Conservation (phyloP, 2,888 invertebrate species). For the Dynastes maya region DNA sequence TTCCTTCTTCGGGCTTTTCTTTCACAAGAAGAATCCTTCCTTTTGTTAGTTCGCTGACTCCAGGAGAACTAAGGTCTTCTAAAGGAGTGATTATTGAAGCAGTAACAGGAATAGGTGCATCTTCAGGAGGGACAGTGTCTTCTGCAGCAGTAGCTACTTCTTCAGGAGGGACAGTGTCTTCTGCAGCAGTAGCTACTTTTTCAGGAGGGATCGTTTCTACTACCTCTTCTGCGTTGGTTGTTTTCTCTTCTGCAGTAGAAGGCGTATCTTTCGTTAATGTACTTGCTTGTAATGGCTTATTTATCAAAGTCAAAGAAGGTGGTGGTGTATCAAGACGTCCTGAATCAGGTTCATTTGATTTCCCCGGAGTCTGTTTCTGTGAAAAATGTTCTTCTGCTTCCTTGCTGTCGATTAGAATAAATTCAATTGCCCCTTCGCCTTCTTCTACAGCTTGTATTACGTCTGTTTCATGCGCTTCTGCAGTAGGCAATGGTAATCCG, state of each 20-base stretch:
- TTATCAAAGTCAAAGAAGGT: neutral
- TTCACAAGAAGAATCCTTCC: neutral
- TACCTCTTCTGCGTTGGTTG: neutral
- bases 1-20: neutral
- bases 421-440: neutral
- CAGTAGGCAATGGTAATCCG: conserved; percentile 10
- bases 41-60: neutral
- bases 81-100: too few relatives aligned
- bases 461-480: too few relatives aligned
- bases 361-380: neutral
- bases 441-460: neutral
- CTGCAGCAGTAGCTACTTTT: conserved; percentile 26
- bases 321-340: neutral
- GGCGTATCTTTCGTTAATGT: too few relatives aligned
- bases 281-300: neutral
- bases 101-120: neutral
- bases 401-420: neutral
- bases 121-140: conserved; percentile 20
- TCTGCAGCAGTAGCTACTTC: conserved; percentile 31
- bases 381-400: conserved; percentile 14
- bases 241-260: too few relatives aligned
- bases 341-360: neutral
- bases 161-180: conserved; percentile 20
- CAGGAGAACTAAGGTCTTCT: too few relatives aligned
- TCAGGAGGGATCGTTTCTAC: neutral